Percentiles rank a stretch among this genome's conserved stretches.
phyloP scores from a whole-genome alignment of 2,113 vertebrate genomes.

The Cebus imitator region DNA sequence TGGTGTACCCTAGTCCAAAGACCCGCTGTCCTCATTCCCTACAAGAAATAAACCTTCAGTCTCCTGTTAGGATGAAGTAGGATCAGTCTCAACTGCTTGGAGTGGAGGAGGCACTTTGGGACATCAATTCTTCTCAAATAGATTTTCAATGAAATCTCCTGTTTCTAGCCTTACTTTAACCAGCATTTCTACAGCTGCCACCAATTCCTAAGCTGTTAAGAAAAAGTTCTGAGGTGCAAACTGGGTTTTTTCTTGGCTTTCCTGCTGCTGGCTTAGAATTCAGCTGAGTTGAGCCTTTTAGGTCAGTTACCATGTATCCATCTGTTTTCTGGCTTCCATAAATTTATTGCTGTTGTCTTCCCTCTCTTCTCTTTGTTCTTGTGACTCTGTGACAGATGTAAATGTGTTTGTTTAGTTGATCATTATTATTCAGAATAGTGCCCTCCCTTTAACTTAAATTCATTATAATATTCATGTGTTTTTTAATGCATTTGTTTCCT shows the following conservation, averaged over 20 bases:
- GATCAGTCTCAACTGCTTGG: not conserved
- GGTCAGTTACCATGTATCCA: not conserved
- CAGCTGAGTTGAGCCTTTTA: not conserved
- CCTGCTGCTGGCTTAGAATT: not conserved
- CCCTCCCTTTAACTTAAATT: not conserved
- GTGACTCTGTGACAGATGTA: not conserved
- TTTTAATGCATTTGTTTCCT: constrained; percentile 39
- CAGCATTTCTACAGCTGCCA: not conserved
- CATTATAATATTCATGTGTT: not conserved
- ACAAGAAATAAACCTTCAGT: constrained; percentile 28
- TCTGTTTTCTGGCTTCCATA: not conserved
- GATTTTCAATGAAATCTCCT: constrained; percentile 6
- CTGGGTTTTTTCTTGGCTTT: not conserved
- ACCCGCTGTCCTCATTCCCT: not conserved
- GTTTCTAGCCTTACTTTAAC: not conserved
- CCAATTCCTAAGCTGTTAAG: not conserved
- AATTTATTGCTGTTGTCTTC: constrained; percentile 36
- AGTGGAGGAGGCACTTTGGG: not conserved
- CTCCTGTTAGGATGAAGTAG: not conserved
- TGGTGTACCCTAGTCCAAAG: not conserved
- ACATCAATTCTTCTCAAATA: not conserved
- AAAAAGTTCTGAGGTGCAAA: constrained; percentile 22
- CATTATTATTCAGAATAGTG: not conserved
- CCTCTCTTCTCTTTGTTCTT: constrained; percentile 26
- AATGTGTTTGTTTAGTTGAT: not conserved